phyloP scores from a whole-genome alignment of 2,113 vertebrate species.

The Hystrix cristata region DNA sequence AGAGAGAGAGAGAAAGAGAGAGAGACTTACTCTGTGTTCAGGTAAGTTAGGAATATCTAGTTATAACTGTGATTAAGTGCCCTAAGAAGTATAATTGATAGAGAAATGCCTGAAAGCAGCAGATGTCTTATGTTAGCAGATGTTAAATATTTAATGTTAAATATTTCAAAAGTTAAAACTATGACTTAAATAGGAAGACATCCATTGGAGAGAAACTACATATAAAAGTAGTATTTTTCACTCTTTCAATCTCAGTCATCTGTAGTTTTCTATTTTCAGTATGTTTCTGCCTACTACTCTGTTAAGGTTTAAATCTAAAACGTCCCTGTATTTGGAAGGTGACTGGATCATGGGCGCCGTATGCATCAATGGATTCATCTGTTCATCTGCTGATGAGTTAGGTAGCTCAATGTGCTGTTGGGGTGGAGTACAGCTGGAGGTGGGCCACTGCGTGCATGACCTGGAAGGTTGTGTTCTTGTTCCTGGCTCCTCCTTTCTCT shows the following conservation, averaged over 20 bases:
- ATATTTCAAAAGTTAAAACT: background rate
- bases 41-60: background rate
- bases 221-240: background rate
- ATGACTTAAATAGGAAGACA: background rate
- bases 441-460: no score
- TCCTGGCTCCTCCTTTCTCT: no score
- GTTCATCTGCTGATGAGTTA: no score
- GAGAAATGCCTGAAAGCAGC: background rate
- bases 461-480: no score
- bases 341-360: no score
- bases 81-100: background rate
- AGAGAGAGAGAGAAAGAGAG: no score
- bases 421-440: no score
- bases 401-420: no score
- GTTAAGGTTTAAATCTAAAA: no score
- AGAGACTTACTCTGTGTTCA: background rate
- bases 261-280: background rate
- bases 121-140: background rate
- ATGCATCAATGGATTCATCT: no score
- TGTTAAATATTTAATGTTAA: background rate
- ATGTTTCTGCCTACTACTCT: background rate
- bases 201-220: background rate
- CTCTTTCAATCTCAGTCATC: background rate
- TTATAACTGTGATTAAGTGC: background rate
- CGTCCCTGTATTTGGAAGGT: no score